Conservation (phyloP, 2,797 vertebrate species). For the Taenioides sp. region DNA sequence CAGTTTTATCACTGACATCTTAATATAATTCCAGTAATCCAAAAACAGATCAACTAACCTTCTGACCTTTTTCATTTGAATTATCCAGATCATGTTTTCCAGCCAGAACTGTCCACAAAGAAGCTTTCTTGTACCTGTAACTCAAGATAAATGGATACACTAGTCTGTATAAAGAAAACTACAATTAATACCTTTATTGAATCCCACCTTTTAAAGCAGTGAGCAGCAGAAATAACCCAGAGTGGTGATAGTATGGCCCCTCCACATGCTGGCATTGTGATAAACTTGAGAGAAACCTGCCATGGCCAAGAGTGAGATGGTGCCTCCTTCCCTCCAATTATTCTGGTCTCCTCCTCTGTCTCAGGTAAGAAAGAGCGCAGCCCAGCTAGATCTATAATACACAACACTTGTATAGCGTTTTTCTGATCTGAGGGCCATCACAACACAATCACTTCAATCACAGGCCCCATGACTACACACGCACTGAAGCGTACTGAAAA, state of each 20-base stretch:
- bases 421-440: slow-evolving; percentile 38
- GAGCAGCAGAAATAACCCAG: slow-evolving; percentile 73
- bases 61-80: slow-evolving; percentile 49
- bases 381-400: slow-evolving; percentile 41
- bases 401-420: no score
- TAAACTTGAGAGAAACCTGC: slow-evolving; percentile 65
- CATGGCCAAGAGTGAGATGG: slow-evolving; percentile 76
- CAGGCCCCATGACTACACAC: background rate
- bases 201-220: slow-evolving; percentile 74
- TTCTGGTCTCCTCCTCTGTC: slow-evolving; percentile 45
- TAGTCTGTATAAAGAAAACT: background rate
- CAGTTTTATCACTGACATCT: background rate
- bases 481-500: background rate
- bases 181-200: background rate
- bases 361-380: slow-evolving; percentile 52
- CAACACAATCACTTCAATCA: background rate
- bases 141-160: background rate
- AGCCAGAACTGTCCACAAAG: slow-evolving; percentile 65
- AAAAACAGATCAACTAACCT: slow-evolving; percentile 45
- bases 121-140: slow-evolving; percentile 60
- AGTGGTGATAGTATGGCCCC: slow-evolving; percentile 59
- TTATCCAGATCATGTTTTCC: slow-evolving; percentile 73
- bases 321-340: slow-evolving; percentile 74
- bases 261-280: slow-evolving; percentile 60
- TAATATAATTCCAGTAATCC: background rate